A percentile compares a stretch with the other conserved stretches of the same genome.
These are phyloP conservation scores for Hesperophylax magnus DNA, from an alignment of 1,140 invertebrate genomes.

Conservation along the genomic window DNA sequence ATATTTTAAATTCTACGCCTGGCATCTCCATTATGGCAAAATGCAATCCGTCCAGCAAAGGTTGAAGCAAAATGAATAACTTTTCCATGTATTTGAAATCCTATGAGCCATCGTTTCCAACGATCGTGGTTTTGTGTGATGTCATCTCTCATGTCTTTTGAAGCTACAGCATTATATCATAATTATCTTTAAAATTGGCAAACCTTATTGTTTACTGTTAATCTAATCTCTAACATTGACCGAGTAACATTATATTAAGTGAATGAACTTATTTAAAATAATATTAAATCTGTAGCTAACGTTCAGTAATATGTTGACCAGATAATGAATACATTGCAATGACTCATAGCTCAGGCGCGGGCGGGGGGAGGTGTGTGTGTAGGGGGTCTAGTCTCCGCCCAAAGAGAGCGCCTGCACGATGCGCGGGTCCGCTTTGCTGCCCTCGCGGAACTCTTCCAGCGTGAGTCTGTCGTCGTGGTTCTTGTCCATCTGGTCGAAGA, in stretches of 20 bases:
- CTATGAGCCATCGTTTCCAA: neutral
- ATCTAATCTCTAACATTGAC: conserved; percentile 12
- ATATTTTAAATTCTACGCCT: conserved; percentile 9
- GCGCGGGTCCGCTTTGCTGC: conserved; percentile 97
- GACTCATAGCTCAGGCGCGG: too few relatives aligned
- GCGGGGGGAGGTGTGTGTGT: too few relatives aligned
- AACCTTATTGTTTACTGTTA: neutral
- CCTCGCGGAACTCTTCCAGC: conserved; percentile 98
- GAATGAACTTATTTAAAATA: too few relatives aligned
- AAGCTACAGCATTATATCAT: neutral
- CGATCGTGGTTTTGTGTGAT: neutral
- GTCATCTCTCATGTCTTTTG: neutral
- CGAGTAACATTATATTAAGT: too few relatives aligned
- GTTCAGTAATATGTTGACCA: too few relatives aligned
- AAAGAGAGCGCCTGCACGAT: conserved; percentile 96
- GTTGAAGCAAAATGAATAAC: conserved; percentile 3
- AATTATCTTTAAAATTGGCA: conserved; percentile 3
- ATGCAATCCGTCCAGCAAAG: neutral
- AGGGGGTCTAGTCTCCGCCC: conserved; percentile 76
- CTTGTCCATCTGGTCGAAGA: conserved; percentile 99
- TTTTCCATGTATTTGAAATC: neutral
- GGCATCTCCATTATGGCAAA: neutral
- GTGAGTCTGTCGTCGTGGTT: conserved; percentile 98
- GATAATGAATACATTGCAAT: too few relatives aligned
- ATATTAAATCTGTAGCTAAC: too few relatives aligned